Percentiles rank a stretch among this genome's conserved stretches.
Evolutionary conservation across 2,797 vertebrate genomes (phyloP).

Genomic region (Argentina silus): DNA sequence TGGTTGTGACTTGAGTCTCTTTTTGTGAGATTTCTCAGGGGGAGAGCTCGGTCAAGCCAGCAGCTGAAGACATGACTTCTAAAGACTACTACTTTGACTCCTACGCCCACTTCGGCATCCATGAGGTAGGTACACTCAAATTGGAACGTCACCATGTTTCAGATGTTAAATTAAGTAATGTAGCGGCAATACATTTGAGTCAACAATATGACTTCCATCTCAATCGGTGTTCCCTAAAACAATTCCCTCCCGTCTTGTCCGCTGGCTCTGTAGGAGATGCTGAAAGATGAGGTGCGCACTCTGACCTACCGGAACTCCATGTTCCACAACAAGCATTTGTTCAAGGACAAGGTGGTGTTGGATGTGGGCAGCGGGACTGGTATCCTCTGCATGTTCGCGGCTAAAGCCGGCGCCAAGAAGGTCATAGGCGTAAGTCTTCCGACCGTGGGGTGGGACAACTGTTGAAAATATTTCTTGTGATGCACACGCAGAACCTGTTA

Average conservation of each 20-base stretch:
- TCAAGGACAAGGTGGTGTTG: slow-evolving; percentile 94
- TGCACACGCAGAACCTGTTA: too few species aligned
- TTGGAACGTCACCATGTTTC: background rate
- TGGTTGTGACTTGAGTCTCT: slow-evolving; percentile 37
- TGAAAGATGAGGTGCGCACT: slow-evolving; percentile 94
- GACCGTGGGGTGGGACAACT: too few species aligned
- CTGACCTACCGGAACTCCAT: slow-evolving; percentile 95
- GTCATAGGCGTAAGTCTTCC: slow-evolving; percentile 86
- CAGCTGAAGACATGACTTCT: slow-evolving; percentile 94
- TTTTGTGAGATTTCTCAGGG: slow-evolving; percentile 85
- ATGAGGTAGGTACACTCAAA: slow-evolving; percentile 77
- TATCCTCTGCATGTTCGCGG: slow-evolving; percentile 95
- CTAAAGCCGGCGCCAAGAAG: slow-evolving; percentile 91
- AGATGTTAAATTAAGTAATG: background rate
- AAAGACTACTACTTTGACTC: slow-evolving; percentile 97
- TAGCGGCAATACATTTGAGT: too few species aligned
- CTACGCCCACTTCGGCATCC: slow-evolving; percentile 94
- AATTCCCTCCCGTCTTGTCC: background rate
- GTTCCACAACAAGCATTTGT: slow-evolving; percentile 96
- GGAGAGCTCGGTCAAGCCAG: slow-evolving; percentile 86
- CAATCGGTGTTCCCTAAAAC: background rate
- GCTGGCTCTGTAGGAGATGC: slow-evolving; percentile 83
- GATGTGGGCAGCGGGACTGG: slow-evolving; percentile 94
- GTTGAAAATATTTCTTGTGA: too few species aligned
- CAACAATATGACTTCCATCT: too few species aligned